Percentiles rank a stretch among this genome's conserved stretches.
Evolutionary conservation across 2,888 invertebrate genomes (phyloP).

Genomic region (Agrotis puta): DNA sequence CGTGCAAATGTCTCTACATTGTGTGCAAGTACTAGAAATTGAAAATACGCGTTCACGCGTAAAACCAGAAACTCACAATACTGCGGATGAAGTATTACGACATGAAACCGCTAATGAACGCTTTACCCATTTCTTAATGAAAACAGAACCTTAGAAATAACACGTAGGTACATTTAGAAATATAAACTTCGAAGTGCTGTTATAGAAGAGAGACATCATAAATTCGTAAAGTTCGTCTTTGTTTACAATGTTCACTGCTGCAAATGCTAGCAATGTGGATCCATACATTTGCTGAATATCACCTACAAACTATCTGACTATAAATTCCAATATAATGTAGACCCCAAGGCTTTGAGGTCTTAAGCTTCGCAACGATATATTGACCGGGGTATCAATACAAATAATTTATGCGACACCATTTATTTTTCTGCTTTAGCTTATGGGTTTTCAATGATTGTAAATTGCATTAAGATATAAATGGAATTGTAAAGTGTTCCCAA

Average conservation of each 20-base stretch:
- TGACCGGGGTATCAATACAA: slow-evolving; percentile 46
- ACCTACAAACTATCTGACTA: slow-evolving; percentile 44
- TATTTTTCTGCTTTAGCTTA: slow-evolving; percentile 64
- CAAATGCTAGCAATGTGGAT: slow-evolving; percentile 17
- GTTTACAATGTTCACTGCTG: slow-evolving; percentile 2
- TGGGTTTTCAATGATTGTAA: slow-evolving; percentile 73
- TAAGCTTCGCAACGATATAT: slow-evolving; percentile 54
- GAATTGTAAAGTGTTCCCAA: slow-evolving; percentile 69
- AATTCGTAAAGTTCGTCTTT: neutral
- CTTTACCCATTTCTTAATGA: slow-evolving; percentile 20
- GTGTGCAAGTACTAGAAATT: slow-evolving; percentile 41
- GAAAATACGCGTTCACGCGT: slow-evolving; percentile 44
- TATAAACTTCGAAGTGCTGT: neutral
- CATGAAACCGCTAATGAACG: slow-evolving; percentile 36
- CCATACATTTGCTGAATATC: slow-evolving; percentile 49
- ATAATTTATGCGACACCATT: slow-evolving; percentile 58
- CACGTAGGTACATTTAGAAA: neutral
- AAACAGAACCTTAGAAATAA: neutral
- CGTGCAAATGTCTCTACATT: slow-evolving; percentile 51
- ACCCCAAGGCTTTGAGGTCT: slow-evolving; percentile 48
- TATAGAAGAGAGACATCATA: neutral
- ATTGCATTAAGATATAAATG: slow-evolving; percentile 75
- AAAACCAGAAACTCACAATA: slow-evolving; percentile 55
- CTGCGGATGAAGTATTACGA: slow-evolving; percentile 53
- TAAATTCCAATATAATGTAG: slow-evolving; percentile 60